Evolutionary conservation across 2,113 vertebrate genomes (phyloP).

Genomic region (Potamarius usumacintae): DNA sequence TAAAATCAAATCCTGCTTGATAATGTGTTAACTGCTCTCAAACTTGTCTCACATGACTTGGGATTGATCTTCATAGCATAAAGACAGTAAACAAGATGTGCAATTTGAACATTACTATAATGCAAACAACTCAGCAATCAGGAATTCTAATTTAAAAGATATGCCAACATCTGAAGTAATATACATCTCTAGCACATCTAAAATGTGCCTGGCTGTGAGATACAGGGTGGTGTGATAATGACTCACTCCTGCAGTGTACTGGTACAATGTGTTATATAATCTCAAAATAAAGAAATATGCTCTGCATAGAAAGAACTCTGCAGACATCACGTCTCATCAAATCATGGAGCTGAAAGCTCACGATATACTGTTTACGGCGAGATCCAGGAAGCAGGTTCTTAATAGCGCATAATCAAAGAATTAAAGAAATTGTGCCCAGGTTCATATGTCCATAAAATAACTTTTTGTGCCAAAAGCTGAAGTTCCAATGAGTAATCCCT

Average conservation of each 20-base stretch:
- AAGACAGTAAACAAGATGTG: not conserved
- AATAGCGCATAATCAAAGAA: constrained; percentile 6
- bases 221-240: constrained; percentile 37
- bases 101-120: not conserved
- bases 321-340: constrained; percentile 15
- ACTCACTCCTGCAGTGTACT: constrained; percentile 31
- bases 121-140: not conserved
- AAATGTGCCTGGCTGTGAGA: constrained; percentile 34
- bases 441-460: not conserved
- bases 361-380: not conserved
- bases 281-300: constrained; percentile 45
- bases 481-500: constrained; percentile 6
- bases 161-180: not conserved
- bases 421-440: constrained; percentile 16
- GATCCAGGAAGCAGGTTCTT: not conserved
- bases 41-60: not conserved
- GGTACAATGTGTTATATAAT: constrained; percentile 45
- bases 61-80: not conserved
- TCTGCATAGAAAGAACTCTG: not conserved
- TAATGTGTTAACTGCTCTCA: constrained; percentile 20
- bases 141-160: not conserved
- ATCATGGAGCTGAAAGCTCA: constrained; percentile 30
- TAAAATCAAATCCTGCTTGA: not conserved
- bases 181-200: constrained; percentile 28
- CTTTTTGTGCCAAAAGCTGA: constrained; percentile 1